Evolutionary conservation across 2,888 invertebrate genomes (phyloP).

Genomic region (Epinotia nisella): DNA sequence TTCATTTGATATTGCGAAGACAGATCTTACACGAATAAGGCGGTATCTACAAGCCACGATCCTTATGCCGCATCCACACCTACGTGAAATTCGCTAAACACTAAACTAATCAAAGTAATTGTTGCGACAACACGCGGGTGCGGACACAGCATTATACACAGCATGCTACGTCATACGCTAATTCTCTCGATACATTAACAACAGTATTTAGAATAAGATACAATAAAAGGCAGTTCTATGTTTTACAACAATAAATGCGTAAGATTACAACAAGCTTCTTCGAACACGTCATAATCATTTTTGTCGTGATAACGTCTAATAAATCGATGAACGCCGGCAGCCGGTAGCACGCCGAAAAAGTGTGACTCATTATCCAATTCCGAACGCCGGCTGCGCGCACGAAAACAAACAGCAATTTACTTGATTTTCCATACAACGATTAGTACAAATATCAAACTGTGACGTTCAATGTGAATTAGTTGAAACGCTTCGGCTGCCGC

Average conservation of each 20-base stretch:
- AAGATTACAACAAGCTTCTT: conserved; percentile 14
- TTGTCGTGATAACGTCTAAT: too few relatives aligned
- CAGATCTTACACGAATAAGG: conserved; percentile 44
- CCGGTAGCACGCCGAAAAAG: too few relatives aligned
- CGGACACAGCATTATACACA: conserved; percentile 19
- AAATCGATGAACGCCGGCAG: too few relatives aligned
- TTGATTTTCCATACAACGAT: too few relatives aligned
- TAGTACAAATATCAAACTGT: too few relatives aligned
- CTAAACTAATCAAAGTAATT: neutral
- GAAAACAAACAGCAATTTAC: too few relatives aligned
- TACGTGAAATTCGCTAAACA: neutral
- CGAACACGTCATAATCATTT: neutral
- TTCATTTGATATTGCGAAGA: conserved; percentile 24
- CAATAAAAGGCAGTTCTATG: conserved; percentile 40
- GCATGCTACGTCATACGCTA: conserved; percentile 30
- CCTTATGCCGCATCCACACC: conserved; percentile 22
- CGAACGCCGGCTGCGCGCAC: too few relatives aligned
- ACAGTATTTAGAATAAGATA: conserved; percentile 41
- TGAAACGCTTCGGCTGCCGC: too few relatives aligned
- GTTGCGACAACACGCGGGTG: neutral
- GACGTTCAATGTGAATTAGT: too few relatives aligned
- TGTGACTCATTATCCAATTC: too few relatives aligned
- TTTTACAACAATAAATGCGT: conserved; percentile 38
- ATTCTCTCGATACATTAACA: conserved; percentile 39
- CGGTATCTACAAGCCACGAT: conserved; percentile 34